These are phyloP conservation scores for Chloroclysta siterata DNA, from an alignment of 2,888 invertebrate genomes.

Conservation along the genomic window DNA sequence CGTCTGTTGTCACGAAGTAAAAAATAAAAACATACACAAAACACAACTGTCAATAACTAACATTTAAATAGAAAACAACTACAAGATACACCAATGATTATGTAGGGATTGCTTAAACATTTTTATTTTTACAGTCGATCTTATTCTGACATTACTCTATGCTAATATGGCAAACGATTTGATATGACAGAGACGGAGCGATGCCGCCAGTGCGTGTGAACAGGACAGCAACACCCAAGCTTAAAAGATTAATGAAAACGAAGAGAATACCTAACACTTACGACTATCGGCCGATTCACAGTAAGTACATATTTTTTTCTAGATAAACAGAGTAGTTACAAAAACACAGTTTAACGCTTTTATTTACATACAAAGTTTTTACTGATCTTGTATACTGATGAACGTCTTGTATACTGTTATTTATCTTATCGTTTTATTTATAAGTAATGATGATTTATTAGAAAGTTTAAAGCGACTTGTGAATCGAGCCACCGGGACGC, in stretches of 20 bases:
- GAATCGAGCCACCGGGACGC: slow-evolving; percentile 42
- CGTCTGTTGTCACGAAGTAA: slow-evolving; percentile 25
- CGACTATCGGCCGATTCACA: slow-evolving; percentile 37
- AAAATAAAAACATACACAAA: slow-evolving; percentile 27
- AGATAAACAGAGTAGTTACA: slow-evolving; percentile 3
- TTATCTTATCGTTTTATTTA: not conserved
- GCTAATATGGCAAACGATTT: slow-evolving; percentile 82
- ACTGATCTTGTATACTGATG: not conserved
- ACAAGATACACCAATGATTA: slow-evolving; percentile 74
- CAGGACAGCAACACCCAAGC: slow-evolving; percentile 52
- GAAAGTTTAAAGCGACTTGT: slow-evolving; percentile 7
- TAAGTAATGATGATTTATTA: not conserved
- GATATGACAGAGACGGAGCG: slow-evolving; percentile 71
- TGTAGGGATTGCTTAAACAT: slow-evolving; percentile 73
- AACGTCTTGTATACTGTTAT: not conserved
- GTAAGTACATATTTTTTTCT: slow-evolving; percentile 9
- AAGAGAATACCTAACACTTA: slow-evolving; percentile 62
- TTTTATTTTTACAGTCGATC: slow-evolving; percentile 60
- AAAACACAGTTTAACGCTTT: not conserved
- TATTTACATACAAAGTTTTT: not conserved
- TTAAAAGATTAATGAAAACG: slow-evolving; percentile 38
- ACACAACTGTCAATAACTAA: slow-evolving; percentile 46
- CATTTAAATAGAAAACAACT: slow-evolving; percentile 58
- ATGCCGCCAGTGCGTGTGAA: slow-evolving; percentile 50
- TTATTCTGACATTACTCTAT: slow-evolving; percentile 58